Evolutionary conservation across 2,113 vertebrate species (phyloP), one percentile per base, ranked within the genome.

Genomic region (Mystacornis crossleyi): DNA sequence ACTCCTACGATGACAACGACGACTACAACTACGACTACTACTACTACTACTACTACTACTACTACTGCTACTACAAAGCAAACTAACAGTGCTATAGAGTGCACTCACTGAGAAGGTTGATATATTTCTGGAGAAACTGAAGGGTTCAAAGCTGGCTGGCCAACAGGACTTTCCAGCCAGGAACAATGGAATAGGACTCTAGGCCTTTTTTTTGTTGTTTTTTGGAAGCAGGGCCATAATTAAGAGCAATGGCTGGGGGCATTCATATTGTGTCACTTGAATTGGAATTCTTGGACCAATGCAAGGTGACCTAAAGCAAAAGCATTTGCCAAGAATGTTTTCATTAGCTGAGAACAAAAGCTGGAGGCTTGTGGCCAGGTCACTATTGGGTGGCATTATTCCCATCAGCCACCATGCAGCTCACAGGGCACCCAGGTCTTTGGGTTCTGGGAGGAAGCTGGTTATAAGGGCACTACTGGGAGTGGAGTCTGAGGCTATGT

Each of bases 291-390:
- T 93, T 96, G 86, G 83, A 92, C 17, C 25, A 51, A 54, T 25
- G 75, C 54, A 97, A 96, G 90, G 94, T 79, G 74, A 94, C 92
- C 54, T 53, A 94, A 97, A 97, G 77, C 36, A 71, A 94, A 89
- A 93, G 15, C n/a, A 45, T 88, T 80, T 95, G 53, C 89, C 81
- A 97, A 91, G 50, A 90, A 82, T 34, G 8, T 70, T 95, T 94
- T 90, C 33, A 70, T 93, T 92, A 95, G 50, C 55, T 62, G 70
- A 86, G 57, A 95, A 81, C 38, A 87, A 98, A 95, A 87, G 21
- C 70, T 75, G 54, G 45, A 94, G 33, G 20, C 48, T 82, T 51
- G 26, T 79, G 87, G 42, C 17, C 40, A 71, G 31, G 23, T 73
- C 36, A 24, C 10, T 50, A 3, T 34, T 40, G 1, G 1, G 36